These are phyloP conservation scores for Nycticryphes semicollaris DNA, from an alignment of 2,113 vertebrate genomes.

Conservation along the genomic window DNA sequence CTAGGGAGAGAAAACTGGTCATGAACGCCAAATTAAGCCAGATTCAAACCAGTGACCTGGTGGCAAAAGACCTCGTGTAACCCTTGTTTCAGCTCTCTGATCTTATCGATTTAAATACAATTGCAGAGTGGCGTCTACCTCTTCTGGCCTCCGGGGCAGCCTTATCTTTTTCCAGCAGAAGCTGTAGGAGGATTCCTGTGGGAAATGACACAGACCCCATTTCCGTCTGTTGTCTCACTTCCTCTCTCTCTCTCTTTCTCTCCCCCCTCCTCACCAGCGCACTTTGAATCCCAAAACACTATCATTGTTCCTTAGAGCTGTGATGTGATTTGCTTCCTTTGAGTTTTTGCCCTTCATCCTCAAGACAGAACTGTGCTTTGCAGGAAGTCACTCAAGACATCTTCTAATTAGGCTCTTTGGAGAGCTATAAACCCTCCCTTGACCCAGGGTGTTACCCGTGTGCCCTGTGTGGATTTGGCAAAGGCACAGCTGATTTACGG, in stretches of 20 bases:
- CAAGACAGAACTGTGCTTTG: not conserved
- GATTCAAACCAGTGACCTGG: not conserved
- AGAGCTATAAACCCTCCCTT: not conserved
- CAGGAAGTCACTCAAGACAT: conserved; percentile 29
- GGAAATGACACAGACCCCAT: conserved; percentile 77
- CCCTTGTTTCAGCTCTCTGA: conserved; percentile 31
- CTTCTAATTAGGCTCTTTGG: not conserved
- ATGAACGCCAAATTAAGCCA: not conserved
- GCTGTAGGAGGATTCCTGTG: conserved; percentile 75
- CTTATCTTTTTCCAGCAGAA: conserved; percentile 87
- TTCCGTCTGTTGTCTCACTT: conserved; percentile 85
- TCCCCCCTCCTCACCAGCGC: conserved; percentile 54
- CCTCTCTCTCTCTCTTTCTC: conserved; percentile 75
- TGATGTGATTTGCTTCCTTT: conserved; percentile 48
- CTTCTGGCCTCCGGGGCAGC: conserved; percentile 67
- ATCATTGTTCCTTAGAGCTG: conserved; percentile 78
- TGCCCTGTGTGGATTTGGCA: not conserved
- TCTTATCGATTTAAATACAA: conserved; percentile 50
- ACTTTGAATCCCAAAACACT: conserved; percentile 66
- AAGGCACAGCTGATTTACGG: not conserved
- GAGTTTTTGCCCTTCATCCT: not conserved
- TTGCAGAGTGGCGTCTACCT: conserved; percentile 35
- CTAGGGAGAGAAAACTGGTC: not conserved
- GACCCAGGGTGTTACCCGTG: not conserved
- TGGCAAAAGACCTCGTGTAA: conserved; percentile 33